These are phyloP conservation scores for Eupithecia abbreviata DNA, from an alignment of 2,888 invertebrate genomes.

Conservation along the genomic window DNA sequence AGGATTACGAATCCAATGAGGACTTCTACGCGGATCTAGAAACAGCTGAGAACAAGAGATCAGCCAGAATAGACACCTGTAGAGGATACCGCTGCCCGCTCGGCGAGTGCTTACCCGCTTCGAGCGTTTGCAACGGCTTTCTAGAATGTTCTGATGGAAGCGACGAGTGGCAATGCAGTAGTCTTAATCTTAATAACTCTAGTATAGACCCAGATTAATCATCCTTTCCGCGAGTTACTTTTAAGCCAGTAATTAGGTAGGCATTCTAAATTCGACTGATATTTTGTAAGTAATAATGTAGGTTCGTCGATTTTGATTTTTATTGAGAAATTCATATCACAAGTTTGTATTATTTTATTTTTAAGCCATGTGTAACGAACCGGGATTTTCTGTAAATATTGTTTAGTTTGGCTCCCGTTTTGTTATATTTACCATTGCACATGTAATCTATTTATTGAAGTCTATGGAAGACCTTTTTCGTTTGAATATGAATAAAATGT, in stretches of 20 bases:
- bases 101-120: slow-evolving; percentile 88
- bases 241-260: slow-evolving; percentile 72
- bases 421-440: slow-evolving; percentile 63
- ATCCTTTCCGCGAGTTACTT: slow-evolving; percentile 47
- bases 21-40: slow-evolving; percentile 74
- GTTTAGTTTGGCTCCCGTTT: slow-evolving; percentile 57
- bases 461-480: slow-evolving; percentile 81
- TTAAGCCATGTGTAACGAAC: slow-evolving; percentile 55
- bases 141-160: slow-evolving; percentile 91
- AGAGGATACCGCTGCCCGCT: slow-evolving; percentile 89
- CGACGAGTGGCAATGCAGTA: slow-evolving; percentile 86
- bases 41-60: slow-evolving; percentile 71
- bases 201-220: slow-evolving; percentile 68
- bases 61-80: slow-evolving; percentile 75
- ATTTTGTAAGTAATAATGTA: slow-evolving; percentile 72
- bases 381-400: slow-evolving; percentile 75
- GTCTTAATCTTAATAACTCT: slow-evolving; percentile 57
- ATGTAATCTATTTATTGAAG: slow-evolving; percentile 73
- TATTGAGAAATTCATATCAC: slow-evolving; percentile 26
- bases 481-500: slow-evolving; percentile 59
- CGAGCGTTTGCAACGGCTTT: slow-evolving; percentile 90
- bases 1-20: slow-evolving; percentile 57
- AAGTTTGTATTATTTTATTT: slow-evolving; percentile 27
- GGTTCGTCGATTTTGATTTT: slow-evolving; percentile 43
- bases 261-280: slow-evolving; percentile 78